Percentiles rank a stretch among this genome's conserved stretches.
These are phyloP conservation scores for Tadarida brasiliensis DNA, from an alignment of 2,797 vertebrate genomes.

Conservation along the genomic window DNA sequence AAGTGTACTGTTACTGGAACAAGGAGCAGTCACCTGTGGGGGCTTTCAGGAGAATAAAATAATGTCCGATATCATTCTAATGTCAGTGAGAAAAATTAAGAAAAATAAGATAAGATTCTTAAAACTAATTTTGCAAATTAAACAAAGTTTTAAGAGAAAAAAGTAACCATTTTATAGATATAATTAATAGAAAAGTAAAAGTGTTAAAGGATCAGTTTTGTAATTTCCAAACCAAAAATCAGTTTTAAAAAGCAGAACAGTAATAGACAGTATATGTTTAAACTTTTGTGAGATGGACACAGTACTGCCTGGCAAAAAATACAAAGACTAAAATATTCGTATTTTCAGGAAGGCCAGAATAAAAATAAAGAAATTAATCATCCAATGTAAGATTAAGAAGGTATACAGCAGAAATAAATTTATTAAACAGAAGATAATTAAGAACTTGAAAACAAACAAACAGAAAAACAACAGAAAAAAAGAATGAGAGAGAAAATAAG, in stretches of 20 bases:
- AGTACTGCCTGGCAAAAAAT: background rate
- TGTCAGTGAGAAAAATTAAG: background rate
- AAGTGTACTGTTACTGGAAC: background rate
- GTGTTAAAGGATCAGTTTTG: background rate
- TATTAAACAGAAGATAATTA: background rate
- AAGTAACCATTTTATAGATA: background rate
- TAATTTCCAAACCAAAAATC: background rate
- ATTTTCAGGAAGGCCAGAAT: background rate
- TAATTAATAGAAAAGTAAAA: background rate
- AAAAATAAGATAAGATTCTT: background rate
- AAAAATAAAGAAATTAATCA: background rate
- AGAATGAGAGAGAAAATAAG: background rate
- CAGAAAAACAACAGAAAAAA: background rate
- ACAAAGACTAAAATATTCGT: background rate
- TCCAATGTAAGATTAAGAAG: background rate
- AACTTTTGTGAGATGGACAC: background rate
- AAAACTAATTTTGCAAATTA: background rate
- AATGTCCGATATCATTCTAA: background rate
- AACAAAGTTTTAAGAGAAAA: background rate
- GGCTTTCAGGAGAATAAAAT: background rate
- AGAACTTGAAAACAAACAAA: background rate
- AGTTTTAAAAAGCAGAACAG: background rate
- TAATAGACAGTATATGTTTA: background rate
- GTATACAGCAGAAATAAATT: background rate
- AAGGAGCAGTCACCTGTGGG: background rate